Conservation (phyloP, 2,797 vertebrate species). For the Rhinatrema bivittatum region DNA sequence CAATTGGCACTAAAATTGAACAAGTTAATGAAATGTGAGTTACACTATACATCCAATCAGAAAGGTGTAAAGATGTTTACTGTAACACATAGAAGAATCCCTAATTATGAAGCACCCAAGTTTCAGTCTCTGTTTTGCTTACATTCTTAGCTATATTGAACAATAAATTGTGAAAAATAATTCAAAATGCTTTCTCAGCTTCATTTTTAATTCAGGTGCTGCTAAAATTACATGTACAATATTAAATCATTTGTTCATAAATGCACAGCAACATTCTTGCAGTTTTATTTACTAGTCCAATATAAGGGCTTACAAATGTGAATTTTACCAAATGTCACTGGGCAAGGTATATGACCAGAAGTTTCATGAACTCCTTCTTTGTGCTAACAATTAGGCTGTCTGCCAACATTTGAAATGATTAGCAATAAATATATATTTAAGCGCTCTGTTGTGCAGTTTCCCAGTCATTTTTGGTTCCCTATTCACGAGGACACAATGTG, state of each 20-base stretch:
- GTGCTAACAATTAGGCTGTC: slow-evolving; percentile 46
- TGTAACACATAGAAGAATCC: too few relatives aligned
- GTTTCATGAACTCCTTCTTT: slow-evolving; percentile 38
- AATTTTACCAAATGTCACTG: slow-evolving; percentile 42
- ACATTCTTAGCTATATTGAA: too few relatives aligned
- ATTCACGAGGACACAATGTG: slow-evolving; percentile 8
- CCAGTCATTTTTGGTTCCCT: slow-evolving; percentile 11
- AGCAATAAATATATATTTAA: slow-evolving; percentile 49
- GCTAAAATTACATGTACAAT: too few relatives aligned
- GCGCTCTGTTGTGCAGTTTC: slow-evolving; percentile 25
- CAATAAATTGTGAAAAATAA: too few relatives aligned
- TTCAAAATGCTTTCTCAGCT: too few relatives aligned
- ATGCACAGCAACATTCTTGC: slow-evolving; percentile 22
- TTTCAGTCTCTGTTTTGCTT: too few relatives aligned
- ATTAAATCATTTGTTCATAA: slow-evolving; percentile 35
- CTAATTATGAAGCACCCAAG: too few relatives aligned
- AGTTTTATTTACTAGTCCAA: slow-evolving; percentile 37
- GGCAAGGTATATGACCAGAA: slow-evolving; percentile 22
- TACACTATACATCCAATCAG: too few relatives aligned
- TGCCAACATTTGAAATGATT: slow-evolving; percentile 47
- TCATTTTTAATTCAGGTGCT: too few relatives aligned
- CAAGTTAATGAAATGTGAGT: too few relatives aligned
- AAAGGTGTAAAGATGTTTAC: too few relatives aligned
- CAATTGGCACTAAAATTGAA: too few relatives aligned
- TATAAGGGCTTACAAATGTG: slow-evolving; percentile 24